Evolutionary conservation across 1,140 invertebrate species (phyloP).

Genomic region (Zophobas morio): DNA sequence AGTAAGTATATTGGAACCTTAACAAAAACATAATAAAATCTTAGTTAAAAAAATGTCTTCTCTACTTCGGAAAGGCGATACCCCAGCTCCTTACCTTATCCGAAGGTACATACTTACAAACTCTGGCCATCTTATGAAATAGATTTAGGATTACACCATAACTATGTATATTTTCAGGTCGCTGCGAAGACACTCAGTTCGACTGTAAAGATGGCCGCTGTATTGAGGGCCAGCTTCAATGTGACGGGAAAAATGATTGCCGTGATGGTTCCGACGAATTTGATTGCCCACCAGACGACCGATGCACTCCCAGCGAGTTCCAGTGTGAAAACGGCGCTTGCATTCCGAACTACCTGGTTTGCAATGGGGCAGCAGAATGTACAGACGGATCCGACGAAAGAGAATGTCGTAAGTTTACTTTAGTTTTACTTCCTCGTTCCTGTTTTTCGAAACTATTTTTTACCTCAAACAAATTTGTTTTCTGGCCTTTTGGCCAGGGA

Average conservation of each 20-base stretch:
- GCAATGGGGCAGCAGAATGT: conserved; percentile 90
- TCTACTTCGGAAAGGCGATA: too few species aligned
- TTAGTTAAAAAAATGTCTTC: too few species aligned
- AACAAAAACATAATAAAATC: too few species aligned
- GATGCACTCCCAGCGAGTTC: conserved; percentile 75
- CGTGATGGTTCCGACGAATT: conserved; percentile 90
- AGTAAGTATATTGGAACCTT: conserved; percentile 67
- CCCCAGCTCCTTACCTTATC: too few species aligned
- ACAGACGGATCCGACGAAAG: conserved; percentile 90
- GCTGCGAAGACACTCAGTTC: conserved; percentile 79
- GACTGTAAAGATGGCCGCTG: conserved; percentile 86
- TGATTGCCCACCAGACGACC: conserved; percentile 73
- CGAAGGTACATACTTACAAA: too few species aligned
- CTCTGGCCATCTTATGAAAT: too few species aligned
- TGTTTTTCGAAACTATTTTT: conserved; percentile 28
- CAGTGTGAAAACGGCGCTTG: conserved; percentile 86
- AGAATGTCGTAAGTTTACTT: conserved; percentile 82
- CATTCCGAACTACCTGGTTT: conserved; percentile 91
- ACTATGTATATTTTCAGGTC: neutral
- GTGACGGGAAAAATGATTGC: conserved; percentile 91
- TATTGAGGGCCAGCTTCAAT: conserved; percentile 91
- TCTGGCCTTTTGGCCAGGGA: conserved; percentile 66
- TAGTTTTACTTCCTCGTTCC: conserved; percentile 5
- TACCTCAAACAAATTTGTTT: conserved; percentile 54
- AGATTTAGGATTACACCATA: too few species aligned